Percentiles rank a stretch among this genome's conserved stretches.
These are phyloP conservation scores for Drosophila monieri DNA, from an alignment of 2,888 invertebrate species.

Conservation along the genomic window DNA sequence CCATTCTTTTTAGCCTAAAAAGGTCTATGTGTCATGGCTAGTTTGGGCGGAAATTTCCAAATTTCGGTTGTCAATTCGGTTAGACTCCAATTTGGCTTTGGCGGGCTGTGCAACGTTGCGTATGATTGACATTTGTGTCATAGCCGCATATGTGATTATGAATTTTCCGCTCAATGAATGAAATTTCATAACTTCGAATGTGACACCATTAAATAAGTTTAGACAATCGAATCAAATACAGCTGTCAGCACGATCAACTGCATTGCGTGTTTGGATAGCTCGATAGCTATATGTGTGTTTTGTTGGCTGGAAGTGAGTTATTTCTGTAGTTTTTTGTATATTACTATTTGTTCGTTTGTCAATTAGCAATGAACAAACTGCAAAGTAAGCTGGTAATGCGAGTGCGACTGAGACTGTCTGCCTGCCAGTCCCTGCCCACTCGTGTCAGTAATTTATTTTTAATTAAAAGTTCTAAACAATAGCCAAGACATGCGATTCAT, in stretches of 20 bases:
- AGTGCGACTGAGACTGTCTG: slow-evolving; percentile 4
- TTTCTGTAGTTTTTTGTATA: not conserved
- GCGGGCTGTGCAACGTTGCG: slow-evolving; percentile 73
- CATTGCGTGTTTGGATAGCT: slow-evolving; percentile 28
- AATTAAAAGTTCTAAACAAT: slow-evolving; percentile 77
- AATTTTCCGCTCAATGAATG: slow-evolving; percentile 54
- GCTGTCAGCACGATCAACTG: slow-evolving; percentile 36
- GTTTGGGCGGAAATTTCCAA: slow-evolving; percentile 31
- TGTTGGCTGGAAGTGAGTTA: not conserved
- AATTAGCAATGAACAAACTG: slow-evolving; percentile 55
- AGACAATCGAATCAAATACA: slow-evolving; percentile 44
- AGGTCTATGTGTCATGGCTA: slow-evolving; percentile 35
- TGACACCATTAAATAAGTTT: slow-evolving; percentile 63
- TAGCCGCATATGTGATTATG: slow-evolving; percentile 35
- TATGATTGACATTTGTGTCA: slow-evolving; percentile 75
- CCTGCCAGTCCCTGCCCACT: slow-evolving; percentile 39
- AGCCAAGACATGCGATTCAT: slow-evolving; percentile 76
- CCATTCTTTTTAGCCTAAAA: not conserved
- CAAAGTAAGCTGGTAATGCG: slow-evolving; percentile 32
- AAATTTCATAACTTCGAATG: slow-evolving; percentile 67
- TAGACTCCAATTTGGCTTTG: slow-evolving; percentile 15
- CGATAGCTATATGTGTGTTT: slow-evolving; percentile 7
- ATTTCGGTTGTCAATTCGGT: slow-evolving; percentile 34
- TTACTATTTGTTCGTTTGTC: slow-evolving; percentile 44
- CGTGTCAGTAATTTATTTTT: slow-evolving; percentile 65